Evolutionary conservation across 2,888 invertebrate species (phyloP).

Genomic region (Hipparchia semele): DNA sequence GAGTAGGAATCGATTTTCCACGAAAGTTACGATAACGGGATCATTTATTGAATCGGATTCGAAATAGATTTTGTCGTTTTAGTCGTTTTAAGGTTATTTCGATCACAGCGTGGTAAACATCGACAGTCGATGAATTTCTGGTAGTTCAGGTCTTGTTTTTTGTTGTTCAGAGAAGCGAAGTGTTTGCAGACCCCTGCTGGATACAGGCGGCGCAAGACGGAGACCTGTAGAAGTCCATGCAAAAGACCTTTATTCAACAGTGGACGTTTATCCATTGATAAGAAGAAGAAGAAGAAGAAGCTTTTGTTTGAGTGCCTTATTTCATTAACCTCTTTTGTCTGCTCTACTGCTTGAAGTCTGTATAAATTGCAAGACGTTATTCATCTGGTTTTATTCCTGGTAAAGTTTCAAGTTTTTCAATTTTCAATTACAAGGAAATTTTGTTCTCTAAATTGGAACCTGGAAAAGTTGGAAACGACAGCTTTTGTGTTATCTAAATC

Average conservation of each 20-base stretch:
- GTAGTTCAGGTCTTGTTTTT: neutral
- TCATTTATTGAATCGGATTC: conserved; percentile 35
- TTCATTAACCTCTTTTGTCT: neutral
- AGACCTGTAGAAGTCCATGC: too few species aligned
- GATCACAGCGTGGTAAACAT: conserved; percentile 28
- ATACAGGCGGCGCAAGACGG: too few species aligned
- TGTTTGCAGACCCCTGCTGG: too few species aligned
- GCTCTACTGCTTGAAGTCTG: neutral
- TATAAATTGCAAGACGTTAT: neutral
- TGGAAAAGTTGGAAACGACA: too few species aligned
- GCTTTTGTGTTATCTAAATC: too few species aligned
- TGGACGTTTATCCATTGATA: too few species aligned
- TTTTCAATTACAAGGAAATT: too few species aligned
- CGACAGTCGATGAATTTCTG: conserved; percentile 13
- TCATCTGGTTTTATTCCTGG: neutral
- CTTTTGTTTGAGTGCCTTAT: conserved; percentile 18
- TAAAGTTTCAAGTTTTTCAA: too few species aligned
- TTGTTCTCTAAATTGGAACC: too few species aligned
- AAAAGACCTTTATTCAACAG: too few species aligned
- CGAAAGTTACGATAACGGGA: conserved; percentile 50
- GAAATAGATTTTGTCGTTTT: conserved; percentile 31
- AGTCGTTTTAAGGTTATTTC: conserved; percentile 31
- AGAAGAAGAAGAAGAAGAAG: too few species aligned
- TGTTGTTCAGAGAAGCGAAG: too few species aligned
- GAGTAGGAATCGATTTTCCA: conserved; percentile 55